Percentiles rank a stretch among this genome's conserved stretches.
phyloP scores from a whole-genome alignment of 2,888 invertebrate species.

The Auanema freiburgensis region DNA sequence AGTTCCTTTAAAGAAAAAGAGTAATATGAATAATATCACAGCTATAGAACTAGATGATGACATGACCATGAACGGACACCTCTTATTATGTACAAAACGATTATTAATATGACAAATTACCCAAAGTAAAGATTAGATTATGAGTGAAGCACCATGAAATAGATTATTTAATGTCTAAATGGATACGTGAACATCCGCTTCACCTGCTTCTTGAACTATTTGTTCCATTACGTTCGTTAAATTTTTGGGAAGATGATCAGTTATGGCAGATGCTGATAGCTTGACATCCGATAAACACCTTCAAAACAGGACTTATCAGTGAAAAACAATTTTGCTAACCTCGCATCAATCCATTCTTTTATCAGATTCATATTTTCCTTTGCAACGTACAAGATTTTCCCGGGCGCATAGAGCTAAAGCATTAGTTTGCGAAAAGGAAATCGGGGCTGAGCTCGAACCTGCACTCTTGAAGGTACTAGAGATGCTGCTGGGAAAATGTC shows the following conservation, averaged over 20 bases:
- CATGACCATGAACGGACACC: too few relatives aligned
- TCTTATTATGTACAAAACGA: too few relatives aligned
- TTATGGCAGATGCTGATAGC: constrained; percentile 82
- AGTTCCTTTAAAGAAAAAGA: too few relatives aligned
- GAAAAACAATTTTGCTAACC: constrained; percentile 17
- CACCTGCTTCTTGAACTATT: constrained; percentile 2
- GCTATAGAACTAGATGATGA: too few relatives aligned
- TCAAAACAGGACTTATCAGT: constrained; percentile 2
- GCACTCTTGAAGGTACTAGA: background rate
- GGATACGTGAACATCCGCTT: too few relatives aligned
- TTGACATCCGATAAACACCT: constrained; percentile 70
- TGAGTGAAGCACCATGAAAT: too few relatives aligned
- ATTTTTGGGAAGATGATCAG: constrained; percentile 80
- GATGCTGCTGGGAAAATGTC: too few relatives aligned
- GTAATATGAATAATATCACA: too few relatives aligned
- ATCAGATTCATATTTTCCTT: constrained; percentile 29
- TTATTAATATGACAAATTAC: too few relatives aligned
- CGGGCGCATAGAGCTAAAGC: constrained; percentile 76
- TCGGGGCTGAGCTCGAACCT: background rate
- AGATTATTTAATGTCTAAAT: too few relatives aligned
- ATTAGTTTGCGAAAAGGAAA: background rate
- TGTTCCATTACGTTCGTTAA: constrained; percentile 71
- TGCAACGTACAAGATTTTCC: constrained; percentile 79
- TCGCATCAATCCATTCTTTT: constrained; percentile 38
- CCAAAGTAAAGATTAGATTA: too few relatives aligned